These are phyloP conservation scores for Argya squamiceps DNA, from an alignment of 2,797 vertebrate genomes.

Conservation along the genomic window DNA sequence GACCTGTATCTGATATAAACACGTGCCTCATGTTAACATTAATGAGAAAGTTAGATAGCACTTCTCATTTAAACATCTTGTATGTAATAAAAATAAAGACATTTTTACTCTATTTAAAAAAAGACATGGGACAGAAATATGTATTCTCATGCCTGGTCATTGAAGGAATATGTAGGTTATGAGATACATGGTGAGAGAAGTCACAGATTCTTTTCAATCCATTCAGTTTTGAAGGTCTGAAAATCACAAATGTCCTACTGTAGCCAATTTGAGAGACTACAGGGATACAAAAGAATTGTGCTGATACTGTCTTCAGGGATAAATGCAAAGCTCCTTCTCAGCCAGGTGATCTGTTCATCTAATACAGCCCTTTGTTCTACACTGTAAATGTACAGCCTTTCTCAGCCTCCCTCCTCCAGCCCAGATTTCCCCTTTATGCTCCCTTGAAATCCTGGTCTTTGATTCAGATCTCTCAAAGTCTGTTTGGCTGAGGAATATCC, in stretches of 20 bases:
- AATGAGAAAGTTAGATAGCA: conserved; percentile 5
- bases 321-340: conserved; percentile 51
- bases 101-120: neutral
- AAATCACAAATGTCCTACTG: neutral
- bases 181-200: neutral
- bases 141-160: neutral
- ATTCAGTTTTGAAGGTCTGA: neutral
- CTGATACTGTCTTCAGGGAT: conserved; percentile 30
- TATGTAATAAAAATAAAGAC: neutral
- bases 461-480: conserved; percentile 15
- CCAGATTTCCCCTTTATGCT: conserved; percentile 6
- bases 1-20: neutral
- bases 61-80: neutral
- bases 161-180: neutral
- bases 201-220: neutral
- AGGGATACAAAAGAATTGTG: conserved; percentile 26
- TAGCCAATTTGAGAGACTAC: conserved; percentile 36
- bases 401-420: neutral
- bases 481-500: conserved; percentile 43
- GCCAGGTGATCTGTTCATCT: conserved; percentile 37
- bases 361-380: conserved; percentile 13
- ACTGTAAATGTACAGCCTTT: neutral
- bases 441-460: conserved; percentile 44
- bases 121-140: neutral
- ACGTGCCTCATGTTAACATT: neutral